Evolutionary conservation across 2,888 invertebrate genomes (phyloP).

Genomic region (Scaptomyza reducta): DNA sequence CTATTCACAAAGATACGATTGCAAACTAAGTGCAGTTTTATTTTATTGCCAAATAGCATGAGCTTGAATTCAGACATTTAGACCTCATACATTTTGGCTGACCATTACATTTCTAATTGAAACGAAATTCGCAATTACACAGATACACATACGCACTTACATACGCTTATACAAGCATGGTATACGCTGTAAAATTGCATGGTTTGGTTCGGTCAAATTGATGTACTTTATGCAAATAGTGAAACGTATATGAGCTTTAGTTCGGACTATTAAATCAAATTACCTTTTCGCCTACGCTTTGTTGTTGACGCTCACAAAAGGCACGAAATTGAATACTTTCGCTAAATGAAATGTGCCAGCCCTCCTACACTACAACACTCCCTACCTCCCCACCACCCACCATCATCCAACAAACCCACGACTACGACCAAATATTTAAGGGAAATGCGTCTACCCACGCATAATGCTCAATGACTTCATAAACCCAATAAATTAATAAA

Average conservation of each 20-base stretch:
- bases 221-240: conserved; percentile 47
- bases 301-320: conserved; percentile 32
- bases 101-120: conserved; percentile 13
- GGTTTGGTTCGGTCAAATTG: conserved; percentile 30
- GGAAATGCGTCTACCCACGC: conserved; percentile 63
- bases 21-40: neutral
- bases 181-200: conserved; percentile 26
- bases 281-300: conserved; percentile 53
- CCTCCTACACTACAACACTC: conserved; percentile 10
- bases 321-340: conserved; percentile 75
- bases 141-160: neutral
- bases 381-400: neutral
- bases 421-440: conserved; percentile 21
- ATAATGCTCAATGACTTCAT: conserved; percentile 78
- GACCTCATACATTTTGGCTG: neutral
- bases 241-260: conserved; percentile 27
- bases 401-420: neutral
- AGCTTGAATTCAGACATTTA: conserved; percentile 2
- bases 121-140: neutral
- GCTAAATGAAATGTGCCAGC: conserved; percentile 52
- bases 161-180: neutral
- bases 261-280: conserved; percentile 69
- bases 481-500: conserved; percentile 81
- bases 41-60: neutral
- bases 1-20: neutral